phyloP scores from a whole-genome alignment of 2,113 vertebrate species.

The Taxidea taxus region DNA sequence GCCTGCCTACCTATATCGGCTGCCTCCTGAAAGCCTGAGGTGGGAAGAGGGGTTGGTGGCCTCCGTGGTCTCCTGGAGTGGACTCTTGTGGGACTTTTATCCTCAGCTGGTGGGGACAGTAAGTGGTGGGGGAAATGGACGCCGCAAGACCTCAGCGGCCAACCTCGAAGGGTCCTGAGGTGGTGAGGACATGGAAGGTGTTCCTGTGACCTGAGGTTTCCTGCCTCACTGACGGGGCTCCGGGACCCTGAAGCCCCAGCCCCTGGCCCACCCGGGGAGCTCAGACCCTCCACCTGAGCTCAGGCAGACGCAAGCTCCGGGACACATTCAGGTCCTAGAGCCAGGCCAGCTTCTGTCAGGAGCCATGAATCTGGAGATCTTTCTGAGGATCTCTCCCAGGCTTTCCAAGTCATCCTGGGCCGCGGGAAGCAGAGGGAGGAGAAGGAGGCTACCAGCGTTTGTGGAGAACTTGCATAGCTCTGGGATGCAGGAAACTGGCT shows the following conservation, averaged over 20 bases:
- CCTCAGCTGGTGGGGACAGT: not conserved
- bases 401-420: not conserved
- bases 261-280: not conserved
- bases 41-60: not conserved
- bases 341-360: not conserved
- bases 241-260: not conserved
- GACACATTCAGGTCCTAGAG: not conserved
- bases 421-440: not conserved
- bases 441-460: not conserved
- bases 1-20: not conserved
- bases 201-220: not conserved
- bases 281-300: not conserved
- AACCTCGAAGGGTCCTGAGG: not conserved
- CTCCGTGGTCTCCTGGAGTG: conserved; percentile 29
- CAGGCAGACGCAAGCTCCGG: too few relatives aligned
- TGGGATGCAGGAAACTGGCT: not conserved
- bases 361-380: not conserved
- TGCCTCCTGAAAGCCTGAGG: not conserved
- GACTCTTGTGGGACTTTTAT: not conserved
- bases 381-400: rapidly evolving
- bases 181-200: not conserved
- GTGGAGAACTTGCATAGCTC: not conserved
- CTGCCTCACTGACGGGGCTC: not conserved
- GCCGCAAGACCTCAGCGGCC: not conserved
- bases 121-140: not conserved